A percentile compares a stretch with the other conserved stretches of the same genome.
Conservation (phyloP, 1,140 invertebrate genomes). For the Drosophila dunni region DNA sequence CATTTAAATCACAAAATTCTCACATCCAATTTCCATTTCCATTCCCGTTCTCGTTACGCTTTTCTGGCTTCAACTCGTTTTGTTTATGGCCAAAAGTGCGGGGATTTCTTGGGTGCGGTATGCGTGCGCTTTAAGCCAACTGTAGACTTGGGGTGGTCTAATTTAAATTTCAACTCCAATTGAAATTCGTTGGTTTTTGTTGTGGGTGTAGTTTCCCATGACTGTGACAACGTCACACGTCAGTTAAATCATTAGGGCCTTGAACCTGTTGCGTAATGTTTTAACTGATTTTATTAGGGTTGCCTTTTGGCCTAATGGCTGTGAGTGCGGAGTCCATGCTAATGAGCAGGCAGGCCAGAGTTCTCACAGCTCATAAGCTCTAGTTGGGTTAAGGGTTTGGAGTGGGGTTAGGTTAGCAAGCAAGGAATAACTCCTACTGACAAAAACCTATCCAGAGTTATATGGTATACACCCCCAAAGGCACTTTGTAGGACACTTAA, state of each 20-base stretch:
- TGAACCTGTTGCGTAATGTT: slow-evolving; percentile 58
- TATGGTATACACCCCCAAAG: too few relatives aligned
- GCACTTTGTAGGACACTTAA: neutral
- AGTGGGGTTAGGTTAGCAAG: too few relatives aligned
- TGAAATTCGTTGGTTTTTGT: slow-evolving; percentile 11
- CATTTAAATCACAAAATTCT: slow-evolving; percentile 50
- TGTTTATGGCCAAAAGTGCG: slow-evolving; percentile 17
- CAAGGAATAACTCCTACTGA: too few relatives aligned
- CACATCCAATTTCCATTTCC: slow-evolving; percentile 68
- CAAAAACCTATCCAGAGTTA: too few relatives aligned
- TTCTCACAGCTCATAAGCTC: neutral
- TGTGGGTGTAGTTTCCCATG: slow-evolving; percentile 65
- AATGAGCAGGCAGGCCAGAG: slow-evolving; percentile 40
- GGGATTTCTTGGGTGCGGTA: slow-evolving; percentile 58
- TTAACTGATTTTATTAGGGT: slow-evolving; percentile 71
- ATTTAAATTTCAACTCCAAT: slow-evolving; percentile 11
- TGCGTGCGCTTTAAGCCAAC: slow-evolving; percentile 53
- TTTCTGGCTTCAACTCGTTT: slow-evolving; percentile 6
- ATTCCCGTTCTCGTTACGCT: slow-evolving; percentile 75
- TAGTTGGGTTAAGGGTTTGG: neutral
- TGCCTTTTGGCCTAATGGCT: slow-evolving; percentile 50
- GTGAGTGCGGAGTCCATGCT: slow-evolving; percentile 34
- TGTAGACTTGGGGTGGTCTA: slow-evolving; percentile 10
- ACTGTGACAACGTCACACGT: slow-evolving; percentile 47
- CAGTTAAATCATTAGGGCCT: slow-evolving; percentile 33